Percentiles rank a stretch among this genome's conserved stretches.
Conservation (phyloP, 2,888 invertebrate species). For the Stenodera caucasica region DNA sequence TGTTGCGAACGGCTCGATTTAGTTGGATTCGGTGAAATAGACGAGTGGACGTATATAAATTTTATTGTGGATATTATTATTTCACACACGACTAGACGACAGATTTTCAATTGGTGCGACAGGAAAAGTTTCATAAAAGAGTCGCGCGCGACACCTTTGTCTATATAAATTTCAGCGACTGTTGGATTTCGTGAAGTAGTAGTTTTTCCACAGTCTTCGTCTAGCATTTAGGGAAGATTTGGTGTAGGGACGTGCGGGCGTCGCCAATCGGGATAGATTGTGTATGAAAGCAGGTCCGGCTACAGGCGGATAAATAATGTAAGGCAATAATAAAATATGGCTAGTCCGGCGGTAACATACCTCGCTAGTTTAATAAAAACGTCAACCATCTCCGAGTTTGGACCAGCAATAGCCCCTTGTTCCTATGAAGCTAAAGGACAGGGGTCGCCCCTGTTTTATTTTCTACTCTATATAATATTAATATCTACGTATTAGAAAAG, state of each 20-base stretch:
- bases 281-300: slow-evolving; percentile 42
- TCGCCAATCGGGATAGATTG: slow-evolving; percentile 27
- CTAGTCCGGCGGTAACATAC: slow-evolving; percentile 32
- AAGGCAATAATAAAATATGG: slow-evolving; percentile 53
- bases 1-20: no score
- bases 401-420: slow-evolving; percentile 18
- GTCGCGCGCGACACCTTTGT: slow-evolving; percentile 33
- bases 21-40: background rate
- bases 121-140: slow-evolving; percentile 40
- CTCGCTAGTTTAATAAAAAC: slow-evolving; percentile 33
- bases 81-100: slow-evolving; percentile 37
- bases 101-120: slow-evolving; percentile 40
- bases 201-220: slow-evolving; percentile 13
- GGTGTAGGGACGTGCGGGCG: slow-evolving; percentile 20
- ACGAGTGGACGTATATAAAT: slow-evolving; percentile 18
- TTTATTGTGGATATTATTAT: slow-evolving; percentile 35
- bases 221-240: slow-evolving; percentile 15
- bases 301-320: slow-evolving; percentile 51
- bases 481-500: slow-evolving; percentile 32
- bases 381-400: slow-evolving; percentile 26
- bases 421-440: slow-evolving; percentile 18
- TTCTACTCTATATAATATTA: slow-evolving; percentile 33
- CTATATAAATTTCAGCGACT: background rate
- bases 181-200: background rate
- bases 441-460: slow-evolving; percentile 34